A percentile compares a stretch with the other conserved stretches of the same genome.
Evolutionary conservation across 2,888 invertebrate genomes (phyloP).

Genomic region (Hydropsyche betteni): DNA sequence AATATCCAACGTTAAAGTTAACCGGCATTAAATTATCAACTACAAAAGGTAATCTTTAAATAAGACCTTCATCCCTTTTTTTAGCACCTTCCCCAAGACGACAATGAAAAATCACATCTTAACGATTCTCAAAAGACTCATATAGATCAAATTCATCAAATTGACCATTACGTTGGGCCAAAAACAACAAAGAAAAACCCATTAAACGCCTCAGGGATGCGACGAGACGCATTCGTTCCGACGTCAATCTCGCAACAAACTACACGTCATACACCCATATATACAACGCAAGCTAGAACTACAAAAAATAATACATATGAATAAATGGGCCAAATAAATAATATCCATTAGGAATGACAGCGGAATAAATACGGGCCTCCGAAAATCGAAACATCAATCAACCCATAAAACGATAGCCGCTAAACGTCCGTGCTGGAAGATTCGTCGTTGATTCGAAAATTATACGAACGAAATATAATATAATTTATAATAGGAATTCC

Average conservation of each 20-base stretch:
- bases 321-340: constrained; percentile 20
- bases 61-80: too few species aligned
- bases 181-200: background rate
- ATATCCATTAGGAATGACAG: constrained; percentile 28
- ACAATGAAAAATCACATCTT: too few species aligned
- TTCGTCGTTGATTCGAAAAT: constrained; percentile 14
- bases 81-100: too few species aligned
- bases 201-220: background rate
- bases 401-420: constrained; percentile 16
- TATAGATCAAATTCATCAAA: too few species aligned
- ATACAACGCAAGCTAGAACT: too few species aligned
- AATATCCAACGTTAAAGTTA: too few species aligned
- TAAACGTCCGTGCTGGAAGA: background rate
- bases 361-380: constrained; percentile 16
- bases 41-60: too few species aligned
- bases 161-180: too few species aligned
- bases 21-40: too few species aligned
- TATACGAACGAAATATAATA: constrained; percentile 16
- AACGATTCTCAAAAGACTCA: too few species aligned
- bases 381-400: constrained; percentile 28
- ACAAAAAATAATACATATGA: background rate
- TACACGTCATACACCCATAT: background rate
- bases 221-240: constrained; percentile 17
- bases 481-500: background rate
- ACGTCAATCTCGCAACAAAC: constrained; percentile 4